Evolutionary conservation across 2,888 invertebrate species (phyloP).

Genomic region (Lasiommata megera): DNA sequence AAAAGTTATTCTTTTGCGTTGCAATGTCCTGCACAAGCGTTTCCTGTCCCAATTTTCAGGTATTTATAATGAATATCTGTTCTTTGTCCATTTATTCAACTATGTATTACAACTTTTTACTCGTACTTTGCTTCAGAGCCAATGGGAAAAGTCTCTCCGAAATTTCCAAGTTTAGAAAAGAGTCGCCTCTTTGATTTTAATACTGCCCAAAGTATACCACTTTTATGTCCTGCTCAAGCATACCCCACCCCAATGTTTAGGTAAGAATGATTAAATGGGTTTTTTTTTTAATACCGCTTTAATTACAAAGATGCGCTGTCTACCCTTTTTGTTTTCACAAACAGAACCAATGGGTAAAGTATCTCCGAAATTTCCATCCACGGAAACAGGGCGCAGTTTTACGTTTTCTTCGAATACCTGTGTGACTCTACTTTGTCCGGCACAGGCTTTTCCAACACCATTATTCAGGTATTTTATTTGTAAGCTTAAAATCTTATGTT

Average conservation of each 20-base stretch:
- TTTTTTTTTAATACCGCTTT: conserved; percentile 13
- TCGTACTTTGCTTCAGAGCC: conserved; percentile 56
- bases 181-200: conserved; percentile 66
- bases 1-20: conserved; percentile 73
- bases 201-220: conserved; percentile 68
- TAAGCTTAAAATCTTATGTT: conserved; percentile 48
- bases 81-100: background rate
- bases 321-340: conserved; percentile 43
- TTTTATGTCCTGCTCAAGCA: conserved; percentile 84
- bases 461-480: conserved; percentile 83
- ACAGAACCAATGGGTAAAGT: conserved; percentile 91
- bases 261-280: conserved; percentile 68
- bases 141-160: conserved; percentile 88
- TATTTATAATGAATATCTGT: conserved; percentile 44
- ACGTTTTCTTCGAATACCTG: conserved; percentile 69
- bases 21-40: conserved; percentile 85
- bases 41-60: conserved; percentile 84
- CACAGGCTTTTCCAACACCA: conserved; percentile 88
- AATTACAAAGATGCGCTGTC: background rate
- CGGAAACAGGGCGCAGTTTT: conserved; percentile 76
- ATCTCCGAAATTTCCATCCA: conserved; percentile 83
- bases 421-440: conserved; percentile 85
- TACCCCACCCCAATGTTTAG: conserved; percentile 88
- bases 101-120: background rate
- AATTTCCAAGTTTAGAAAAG: conserved; percentile 74